Conservation (phyloP, 2,888 invertebrate genomes). For the Chorisops tibialis region DNA sequence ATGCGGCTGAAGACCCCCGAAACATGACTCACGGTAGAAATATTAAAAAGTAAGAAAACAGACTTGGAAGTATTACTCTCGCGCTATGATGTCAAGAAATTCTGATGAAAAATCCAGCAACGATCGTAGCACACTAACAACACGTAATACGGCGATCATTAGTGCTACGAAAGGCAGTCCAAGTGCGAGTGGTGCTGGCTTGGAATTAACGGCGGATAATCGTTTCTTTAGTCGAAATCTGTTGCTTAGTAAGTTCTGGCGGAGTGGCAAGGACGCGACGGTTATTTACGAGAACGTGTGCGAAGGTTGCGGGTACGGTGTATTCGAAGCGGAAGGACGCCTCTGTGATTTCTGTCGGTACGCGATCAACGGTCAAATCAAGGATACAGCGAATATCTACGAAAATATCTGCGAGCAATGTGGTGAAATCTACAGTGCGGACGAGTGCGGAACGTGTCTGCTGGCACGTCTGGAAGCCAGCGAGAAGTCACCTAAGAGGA, state of each 20-base stretch:
- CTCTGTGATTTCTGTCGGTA: conserved; percentile 49
- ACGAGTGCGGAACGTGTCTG: conserved; percentile 39
- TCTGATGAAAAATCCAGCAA: conserved; percentile 9
- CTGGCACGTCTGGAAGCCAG: conserved; percentile 30
- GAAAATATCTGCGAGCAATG: conserved; percentile 50
- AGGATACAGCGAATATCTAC: conserved; percentile 39
- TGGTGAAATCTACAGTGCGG: conserved; percentile 43
- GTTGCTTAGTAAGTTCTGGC: conserved; percentile 26
- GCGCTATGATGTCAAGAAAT: conserved; percentile 27
- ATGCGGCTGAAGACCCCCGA: background rate
- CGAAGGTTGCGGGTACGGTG: conserved; percentile 48
- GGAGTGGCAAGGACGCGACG: background rate
- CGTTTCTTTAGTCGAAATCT: conserved; percentile 18
- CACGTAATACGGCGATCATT: background rate
- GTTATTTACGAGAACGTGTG: conserved; percentile 47
- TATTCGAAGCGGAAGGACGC: conserved; percentile 46
- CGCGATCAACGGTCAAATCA: conserved; percentile 42
- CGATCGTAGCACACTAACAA: background rate
- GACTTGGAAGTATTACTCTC: background rate
- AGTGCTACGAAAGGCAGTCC: background rate
- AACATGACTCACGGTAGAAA: conserved; percentile 27
- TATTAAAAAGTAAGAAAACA: conserved; percentile 16
- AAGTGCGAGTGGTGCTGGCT: background rate
- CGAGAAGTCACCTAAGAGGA: background rate
- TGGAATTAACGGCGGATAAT: background rate